Base-by-base conservation (phyloP, 2,797 vertebrate species). In the Arnoldichthys spilopterus region DNA sequence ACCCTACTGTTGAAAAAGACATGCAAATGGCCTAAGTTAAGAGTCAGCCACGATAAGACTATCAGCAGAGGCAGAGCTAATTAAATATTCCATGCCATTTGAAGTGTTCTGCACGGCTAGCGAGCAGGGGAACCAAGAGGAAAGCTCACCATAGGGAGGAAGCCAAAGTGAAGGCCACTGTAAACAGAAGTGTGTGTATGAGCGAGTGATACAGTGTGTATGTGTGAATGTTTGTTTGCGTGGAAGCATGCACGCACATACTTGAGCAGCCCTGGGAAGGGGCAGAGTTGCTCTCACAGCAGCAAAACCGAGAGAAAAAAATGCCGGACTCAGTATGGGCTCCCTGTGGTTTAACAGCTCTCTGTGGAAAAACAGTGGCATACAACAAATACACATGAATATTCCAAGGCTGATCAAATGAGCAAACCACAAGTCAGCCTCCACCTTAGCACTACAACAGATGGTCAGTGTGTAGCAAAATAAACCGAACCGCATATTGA, bases 11-110 rank as follows among this genome's bases (percentile, higher is more conserved):
- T 68, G 26, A 59, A 73, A 74, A 76, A 81, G 47, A 79, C 82
- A 81, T 79, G 82, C 79, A 71, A 79, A 85, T 81, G 30, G 63
- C 59, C 80, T 62, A 43, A 74, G 72, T 68, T 79, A 54, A 81
- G 74, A 85, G 79, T 82, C 51, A 74, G 76, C 53, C 78, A 64
- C 7, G 76, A 81, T 82, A 80, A 82, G 64, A 73, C 32, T 40
- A 76, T 82, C 74, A 80, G 74, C 67, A 43, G 77, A 75, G 32
- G 70, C 61, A 76, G 53, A 82, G 77, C 79, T 84, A 78, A 85
- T 85, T 45, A 81, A 45, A 83, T 83, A 85, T 85, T 83, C 77
- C 77, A 77, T 69, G 37, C 58, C 64, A 76, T 83, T 71, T 83
- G 75, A 83, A 81, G 81, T 81, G 72, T 74, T 68, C 32, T 20